Percentiles rank a stretch among this genome's conserved stretches.
These are phyloP conservation scores for Strigops habroptila DNA, from an alignment of 2,113 vertebrate species.

Conservation along the genomic window DNA sequence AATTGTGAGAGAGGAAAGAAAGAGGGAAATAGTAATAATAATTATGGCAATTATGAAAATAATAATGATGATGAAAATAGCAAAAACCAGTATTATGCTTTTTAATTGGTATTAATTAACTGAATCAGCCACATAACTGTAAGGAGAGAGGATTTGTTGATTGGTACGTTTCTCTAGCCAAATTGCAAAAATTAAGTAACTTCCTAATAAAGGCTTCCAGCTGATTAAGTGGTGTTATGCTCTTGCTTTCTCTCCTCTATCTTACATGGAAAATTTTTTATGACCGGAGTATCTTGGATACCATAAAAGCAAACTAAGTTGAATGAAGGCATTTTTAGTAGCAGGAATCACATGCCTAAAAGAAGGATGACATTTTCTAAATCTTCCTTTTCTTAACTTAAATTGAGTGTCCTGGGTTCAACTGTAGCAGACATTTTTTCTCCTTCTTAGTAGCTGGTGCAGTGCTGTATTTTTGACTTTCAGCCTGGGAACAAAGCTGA, in stretches of 20 bases:
- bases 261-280: not conserved
- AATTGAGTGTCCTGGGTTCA: too few species aligned
- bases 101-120: not conserved
- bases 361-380: not conserved
- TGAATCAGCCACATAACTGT: not conserved
- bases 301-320: not conserved
- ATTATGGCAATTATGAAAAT: not conserved
- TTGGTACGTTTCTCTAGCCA: not conserved
- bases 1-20: not conserved
- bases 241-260: not conserved
- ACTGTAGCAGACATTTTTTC: too few species aligned
- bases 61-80: not conserved
- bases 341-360: not conserved
- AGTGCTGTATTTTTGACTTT: too few species aligned
- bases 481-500: too few species aligned
- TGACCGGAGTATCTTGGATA: not conserved
- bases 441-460: too few species aligned
- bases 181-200: not conserved
- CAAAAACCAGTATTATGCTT: not conserved
- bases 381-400: not conserved
- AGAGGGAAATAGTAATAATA: not conserved
- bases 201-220: not conserved
- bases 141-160: not conserved
- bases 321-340: not conserved
- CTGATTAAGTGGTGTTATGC: not conserved